Conservation (phyloP, 1,140 invertebrate species). For the Anastatus disparis region DNA sequence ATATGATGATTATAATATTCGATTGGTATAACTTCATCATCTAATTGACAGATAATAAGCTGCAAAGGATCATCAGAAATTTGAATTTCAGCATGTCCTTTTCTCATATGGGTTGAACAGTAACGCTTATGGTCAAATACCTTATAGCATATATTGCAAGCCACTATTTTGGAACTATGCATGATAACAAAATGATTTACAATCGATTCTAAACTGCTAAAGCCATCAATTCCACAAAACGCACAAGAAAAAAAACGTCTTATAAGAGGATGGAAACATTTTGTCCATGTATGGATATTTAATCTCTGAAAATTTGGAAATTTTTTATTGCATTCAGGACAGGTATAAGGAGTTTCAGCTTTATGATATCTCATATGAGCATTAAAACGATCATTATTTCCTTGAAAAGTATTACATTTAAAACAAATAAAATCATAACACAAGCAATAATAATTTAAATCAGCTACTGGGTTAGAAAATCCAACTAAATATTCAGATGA, state of each 20-base stretch:
- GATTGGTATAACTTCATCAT: slow-evolving; percentile 13
- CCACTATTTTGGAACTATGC: slow-evolving; percentile 50
- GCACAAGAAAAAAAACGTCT: slow-evolving; percentile 52
- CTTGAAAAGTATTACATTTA: slow-evolving; percentile 54
- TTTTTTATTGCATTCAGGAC: slow-evolving; percentile 56
- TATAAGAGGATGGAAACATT: slow-evolving; percentile 55
- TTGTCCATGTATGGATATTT: slow-evolving; percentile 57
- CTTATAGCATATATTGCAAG: slow-evolving; percentile 50
- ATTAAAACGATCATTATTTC: slow-evolving; percentile 44
- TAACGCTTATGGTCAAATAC: slow-evolving; percentile 48
- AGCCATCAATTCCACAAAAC: slow-evolving; percentile 58
- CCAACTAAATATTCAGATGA: slow-evolving; percentile 54
- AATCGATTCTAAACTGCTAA: slow-evolving; percentile 56
- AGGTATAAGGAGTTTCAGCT: slow-evolving; percentile 46
- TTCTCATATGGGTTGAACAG: slow-evolving; percentile 47
- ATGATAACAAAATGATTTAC: slow-evolving; percentile 55
- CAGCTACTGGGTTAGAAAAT: slow-evolving; percentile 47
- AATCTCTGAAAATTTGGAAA: slow-evolving; percentile 45
- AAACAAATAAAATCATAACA: slow-evolving; percentile 58
- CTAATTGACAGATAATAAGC: slow-evolving; percentile 7
- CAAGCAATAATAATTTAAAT: slow-evolving; percentile 53
- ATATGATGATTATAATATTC: slow-evolving; percentile 14
- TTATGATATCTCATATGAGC: slow-evolving; percentile 58
- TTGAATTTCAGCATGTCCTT: slow-evolving; percentile 40
- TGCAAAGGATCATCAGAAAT: slow-evolving; percentile 7